Evolutionary conservation across 2,797 vertebrate species (phyloP), one percentile per base, ranked within the genome.

Genomic region (Fistularia tabacaria): DNA sequence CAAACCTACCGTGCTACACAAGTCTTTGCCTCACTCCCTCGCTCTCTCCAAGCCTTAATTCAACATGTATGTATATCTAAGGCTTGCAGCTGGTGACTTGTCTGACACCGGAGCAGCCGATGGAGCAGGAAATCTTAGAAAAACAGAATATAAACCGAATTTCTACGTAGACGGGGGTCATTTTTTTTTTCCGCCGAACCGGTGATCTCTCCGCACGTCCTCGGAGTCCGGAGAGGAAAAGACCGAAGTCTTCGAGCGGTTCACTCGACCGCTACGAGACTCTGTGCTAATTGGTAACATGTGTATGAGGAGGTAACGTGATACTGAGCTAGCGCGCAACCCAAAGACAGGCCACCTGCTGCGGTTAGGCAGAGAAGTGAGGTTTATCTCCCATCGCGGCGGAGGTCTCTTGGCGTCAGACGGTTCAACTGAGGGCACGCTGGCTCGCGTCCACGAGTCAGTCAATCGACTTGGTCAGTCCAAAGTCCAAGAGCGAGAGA

Each of bases 261-360:
- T 5, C 36, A 36, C 61, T 65, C 59, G 51, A 53, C 57, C 55
- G 51, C 68, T 42, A 12, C 49, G 66, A 53, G 48, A 61, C 79
- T 74, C 72, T 62, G 73, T 69, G 66, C 65, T 88, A 80, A 86
- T 85, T 80, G 73, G 82, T 82, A 77, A 74, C 84, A 86, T 81
- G 79, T 85, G 74, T 66, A 74, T 63, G 50, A 51, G 65, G 62
- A 73, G 46, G 84, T 62, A 84, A 89, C 65, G 25, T 56, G 73
- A 88, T 70, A 71, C 67, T 51, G 40, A 62, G 69, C 72, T 59
- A 66, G 81, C 58, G 74, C 65, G 80, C 67, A 68, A 81, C 81
- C 68, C 74, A 86, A 88, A 87, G 85, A 78, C 84, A 72, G 82
- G 76, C 82, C 87, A 90, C 88, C 87, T 90, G 87, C 84, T 88